phyloP scores from a whole-genome alignment of 2,888 invertebrate species.

The Eristalis tenax region DNA sequence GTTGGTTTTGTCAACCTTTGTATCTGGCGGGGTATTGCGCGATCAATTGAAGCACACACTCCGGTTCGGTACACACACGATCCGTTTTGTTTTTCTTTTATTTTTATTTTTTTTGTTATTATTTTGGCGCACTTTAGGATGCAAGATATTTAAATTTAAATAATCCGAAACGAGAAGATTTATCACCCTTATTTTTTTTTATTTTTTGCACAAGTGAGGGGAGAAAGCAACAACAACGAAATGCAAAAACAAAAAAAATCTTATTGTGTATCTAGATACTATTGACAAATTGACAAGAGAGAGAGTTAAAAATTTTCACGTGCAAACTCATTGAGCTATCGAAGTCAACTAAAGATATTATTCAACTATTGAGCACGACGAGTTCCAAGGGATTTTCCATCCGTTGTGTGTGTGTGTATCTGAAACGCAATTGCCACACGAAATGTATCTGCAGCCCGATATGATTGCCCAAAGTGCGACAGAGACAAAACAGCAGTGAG shows the following conservation, averaged over 20 bases:
- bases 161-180: conserved; percentile 58
- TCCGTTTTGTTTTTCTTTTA: conserved; percentile 15
- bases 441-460: conserved; percentile 29
- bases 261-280: conserved; percentile 71
- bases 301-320: conserved; percentile 79
- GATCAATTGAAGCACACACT: conserved; percentile 26
- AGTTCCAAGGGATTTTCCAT: conserved; percentile 73
- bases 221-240: conserved; percentile 53
- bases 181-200: conserved; percentile 27
- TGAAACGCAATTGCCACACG: conserved; percentile 61
- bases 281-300: conserved; percentile 73
- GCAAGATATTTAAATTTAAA: conserved; percentile 51
- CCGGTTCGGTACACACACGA: conserved; percentile 18
- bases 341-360: conserved; percentile 82
- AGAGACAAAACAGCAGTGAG: conserved; percentile 21
- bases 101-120: conserved; percentile 59
- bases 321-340: conserved; percentile 82
- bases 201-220: conserved; percentile 25
- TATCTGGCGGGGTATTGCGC: conserved; percentile 21
- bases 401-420: conserved; percentile 56
- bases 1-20: neutral
- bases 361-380: conserved; percentile 75
- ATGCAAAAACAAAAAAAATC: conserved; percentile 66
- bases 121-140: conserved; percentile 66
- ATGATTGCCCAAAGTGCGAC: conserved; percentile 9